Evolutionary conservation across 2,113 vertebrate genomes (phyloP), one percentile per base, ranked within the genome.

Genomic region (Salvelinus namaycush): DNA sequence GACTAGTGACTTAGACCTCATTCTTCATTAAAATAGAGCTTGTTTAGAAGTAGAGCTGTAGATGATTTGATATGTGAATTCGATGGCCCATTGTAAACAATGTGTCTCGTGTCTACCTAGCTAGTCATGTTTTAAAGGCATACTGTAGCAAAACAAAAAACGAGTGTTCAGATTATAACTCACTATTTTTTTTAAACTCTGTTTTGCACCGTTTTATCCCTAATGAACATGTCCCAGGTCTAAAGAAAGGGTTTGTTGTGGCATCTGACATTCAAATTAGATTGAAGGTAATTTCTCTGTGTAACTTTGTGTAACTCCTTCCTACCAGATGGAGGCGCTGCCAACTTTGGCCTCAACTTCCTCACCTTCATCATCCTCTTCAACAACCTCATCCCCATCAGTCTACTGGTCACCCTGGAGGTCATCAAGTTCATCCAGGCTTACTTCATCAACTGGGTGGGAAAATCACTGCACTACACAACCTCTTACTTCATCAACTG

Each of bases 391-490:
- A 99, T 99, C 82, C 98, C 98, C 70, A 99, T 99, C 93, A 99
- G 98, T 84, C 95, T 99, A 34, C 90, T 99, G 92, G 98, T 99
- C 88, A 99, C 98, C 0, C 90, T 99, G 87, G 98, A 99, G 93
- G 98, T 99, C 49, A 97, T 99, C 87, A 99, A 99, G 92, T 99
- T 99, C 90, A 95, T 95, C 81, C 98, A 99, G 79, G 98, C 98
- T 2, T 99, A 97, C 91, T 99, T 99, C 92, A 99, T 99, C 91
- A 99, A 99, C 86, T 99, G 98, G 98, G 98, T 99, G 94, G 97
- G 92, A 93, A 12, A 1, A 70, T 22, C n/a, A 31, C 39, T 44
- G 39, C 9, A 44, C 9, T 44, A 44, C 39, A 11, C 39, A 44
- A 9, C 39, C 39, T 44, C 39, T 44, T 2, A 12, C 39, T 44